Conservation (phyloP, 2,113 vertebrate genomes). For the Pollimyrus isidori region DNA sequence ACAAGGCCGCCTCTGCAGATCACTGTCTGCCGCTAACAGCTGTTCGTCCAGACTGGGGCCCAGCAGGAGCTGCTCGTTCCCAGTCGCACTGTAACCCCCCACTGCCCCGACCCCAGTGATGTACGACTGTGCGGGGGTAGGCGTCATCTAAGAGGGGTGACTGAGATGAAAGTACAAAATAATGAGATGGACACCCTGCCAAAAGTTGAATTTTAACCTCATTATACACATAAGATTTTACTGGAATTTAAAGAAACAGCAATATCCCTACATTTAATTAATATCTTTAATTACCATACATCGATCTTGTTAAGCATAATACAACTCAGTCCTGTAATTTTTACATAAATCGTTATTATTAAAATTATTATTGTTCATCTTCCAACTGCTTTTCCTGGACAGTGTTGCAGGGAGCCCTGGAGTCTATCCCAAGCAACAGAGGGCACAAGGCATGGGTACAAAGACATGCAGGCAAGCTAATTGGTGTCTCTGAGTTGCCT, state of each 20-base stretch:
- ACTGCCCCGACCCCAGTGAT: not conserved
- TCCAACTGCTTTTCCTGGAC: not conserved
- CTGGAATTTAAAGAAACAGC: not conserved
- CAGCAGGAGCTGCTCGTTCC: not conserved
- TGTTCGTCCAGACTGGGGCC: not conserved
- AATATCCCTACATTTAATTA: not conserved
- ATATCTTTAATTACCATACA: not conserved
- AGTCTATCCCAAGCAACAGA: not conserved
- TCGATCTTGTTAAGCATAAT: not conserved
- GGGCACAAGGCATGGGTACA: not conserved
- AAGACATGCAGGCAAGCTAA: not conserved
- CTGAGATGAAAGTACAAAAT: not conserved
- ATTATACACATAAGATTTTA: not conserved
- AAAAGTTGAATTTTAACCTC: not conserved
- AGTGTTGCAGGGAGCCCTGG: not conserved
- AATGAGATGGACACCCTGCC: not conserved
- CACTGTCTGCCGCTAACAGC: not conserved
- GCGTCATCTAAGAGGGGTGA: not conserved
- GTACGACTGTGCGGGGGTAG: not conserved
- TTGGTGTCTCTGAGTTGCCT: not conserved
- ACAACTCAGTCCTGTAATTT: not conserved
- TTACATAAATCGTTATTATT: not conserved
- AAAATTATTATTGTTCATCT: not conserved
- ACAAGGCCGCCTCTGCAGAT: not conserved
- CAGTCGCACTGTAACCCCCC: not conserved